A percentile compares a stretch with the other conserved stretches of the same genome.
phyloP scores from a whole-genome alignment of 1,140 invertebrate species.

The Dryas iulia region DNA sequence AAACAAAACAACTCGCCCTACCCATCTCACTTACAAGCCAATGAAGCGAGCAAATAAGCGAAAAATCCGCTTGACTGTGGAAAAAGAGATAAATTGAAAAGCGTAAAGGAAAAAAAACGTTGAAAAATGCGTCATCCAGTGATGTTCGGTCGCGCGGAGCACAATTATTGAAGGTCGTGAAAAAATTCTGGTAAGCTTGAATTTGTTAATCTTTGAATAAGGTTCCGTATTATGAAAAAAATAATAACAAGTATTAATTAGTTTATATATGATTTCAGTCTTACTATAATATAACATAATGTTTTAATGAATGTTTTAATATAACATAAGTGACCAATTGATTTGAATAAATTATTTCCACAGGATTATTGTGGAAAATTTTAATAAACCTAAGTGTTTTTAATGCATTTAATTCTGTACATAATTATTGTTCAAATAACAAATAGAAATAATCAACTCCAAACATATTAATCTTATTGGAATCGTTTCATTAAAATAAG shows the following conservation, averaged over 20 bases:
- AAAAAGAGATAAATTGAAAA: slow-evolving; percentile 74
- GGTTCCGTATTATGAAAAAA: slow-evolving; percentile 56
- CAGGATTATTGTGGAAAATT: too few species aligned
- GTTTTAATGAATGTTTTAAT: too few species aligned
- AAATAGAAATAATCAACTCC: too few species aligned
- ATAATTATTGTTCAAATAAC: too few species aligned
- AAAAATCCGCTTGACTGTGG: slow-evolving; percentile 74
- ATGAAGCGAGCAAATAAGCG: slow-evolving; percentile 78
- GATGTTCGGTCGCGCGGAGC: slow-evolving; percentile 59
- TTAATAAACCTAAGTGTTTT: too few species aligned
- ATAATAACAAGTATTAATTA: neutral
- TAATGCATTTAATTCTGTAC: too few species aligned
- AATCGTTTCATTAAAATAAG: too few species aligned
- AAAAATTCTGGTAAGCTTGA: slow-evolving; percentile 39
- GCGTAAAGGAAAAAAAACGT: slow-evolving; percentile 50
- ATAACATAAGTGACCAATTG: too few species aligned
- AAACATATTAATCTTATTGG: too few species aligned
- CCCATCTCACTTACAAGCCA: slow-evolving; percentile 76
- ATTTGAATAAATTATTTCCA: too few species aligned
- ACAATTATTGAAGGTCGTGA: slow-evolving; percentile 73
- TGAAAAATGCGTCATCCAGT: slow-evolving; percentile 63
- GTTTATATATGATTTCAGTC: neutral
- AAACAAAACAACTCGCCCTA: slow-evolving; percentile 59
- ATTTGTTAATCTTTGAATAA: neutral
- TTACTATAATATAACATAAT: too few species aligned